phyloP scores from a whole-genome alignment of 2,113 vertebrate genomes.

The Peromyscus maniculatus region DNA sequence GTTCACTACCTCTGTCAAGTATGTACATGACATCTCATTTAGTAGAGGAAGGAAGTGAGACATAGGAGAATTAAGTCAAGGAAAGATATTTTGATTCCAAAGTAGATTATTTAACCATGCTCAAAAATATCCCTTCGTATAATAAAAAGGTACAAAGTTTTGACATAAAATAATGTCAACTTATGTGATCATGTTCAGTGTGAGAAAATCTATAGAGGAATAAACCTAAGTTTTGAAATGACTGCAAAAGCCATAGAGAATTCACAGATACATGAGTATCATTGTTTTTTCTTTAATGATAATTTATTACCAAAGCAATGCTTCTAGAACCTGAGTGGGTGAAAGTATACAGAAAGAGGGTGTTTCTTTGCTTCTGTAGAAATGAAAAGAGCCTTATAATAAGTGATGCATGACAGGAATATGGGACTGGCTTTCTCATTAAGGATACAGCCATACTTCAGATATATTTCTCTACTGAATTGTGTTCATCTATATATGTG shows the following conservation, averaged over 20 bases:
- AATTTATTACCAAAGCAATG: conserved; percentile 70
- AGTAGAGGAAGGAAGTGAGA: not conserved
- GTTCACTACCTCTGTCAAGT: not conserved
- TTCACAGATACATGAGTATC: not conserved
- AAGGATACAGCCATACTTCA: conserved; percentile 67
- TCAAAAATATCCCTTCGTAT: not conserved
- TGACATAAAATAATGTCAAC: not conserved
- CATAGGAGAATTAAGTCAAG: not conserved
- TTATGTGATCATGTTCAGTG: not conserved
- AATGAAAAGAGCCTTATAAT: conserved; percentile 69
- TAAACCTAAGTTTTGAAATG: not conserved
- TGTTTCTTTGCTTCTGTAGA: conserved; percentile 58
- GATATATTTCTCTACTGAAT: not conserved
- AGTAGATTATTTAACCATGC: not conserved
- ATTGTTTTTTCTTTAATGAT: conserved; percentile 14
- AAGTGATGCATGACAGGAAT: conserved; percentile 53
- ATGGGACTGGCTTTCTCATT: conserved; percentile 77
- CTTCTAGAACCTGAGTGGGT: conserved; percentile 37
- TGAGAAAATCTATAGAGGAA: not conserved
- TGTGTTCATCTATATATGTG: conserved; percentile 6
- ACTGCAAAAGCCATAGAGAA: not conserved
- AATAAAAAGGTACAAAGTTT: not conserved
- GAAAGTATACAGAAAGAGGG: not conserved
- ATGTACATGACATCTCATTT: not conserved
- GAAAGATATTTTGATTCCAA: not conserved